Evolutionary conservation across 2,888 invertebrate genomes (phyloP), one percentile per base, ranked within the genome.

Genomic region (Caenorhabditis panamensis): DNA sequence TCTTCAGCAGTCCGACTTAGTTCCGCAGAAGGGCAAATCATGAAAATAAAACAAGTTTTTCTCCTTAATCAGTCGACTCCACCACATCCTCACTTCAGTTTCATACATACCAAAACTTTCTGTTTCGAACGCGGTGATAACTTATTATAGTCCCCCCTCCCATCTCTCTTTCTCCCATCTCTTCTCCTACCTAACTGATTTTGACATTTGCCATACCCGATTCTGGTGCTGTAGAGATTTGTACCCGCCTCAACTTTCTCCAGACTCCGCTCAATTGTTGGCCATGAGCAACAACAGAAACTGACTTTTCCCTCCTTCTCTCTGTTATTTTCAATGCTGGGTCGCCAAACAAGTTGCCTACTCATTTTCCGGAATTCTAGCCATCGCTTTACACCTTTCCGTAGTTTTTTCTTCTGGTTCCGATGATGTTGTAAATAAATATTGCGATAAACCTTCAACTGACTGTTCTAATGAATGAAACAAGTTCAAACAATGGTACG

Each of bases 1-100:
- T 24, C 85, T 88, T 24, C 88, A 88, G 69, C 88, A 88, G 79
- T 84, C 85, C 9, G 88, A 88, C 81, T 81, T 88, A 24, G 85
- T 88, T 62, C 81, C 82, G 1, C 72, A 61, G 22, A 76, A 77
- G 26, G 69, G n/a, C 61, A 69, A 66, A 56, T 63, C 66, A 53
- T 66, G 20, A 72, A 53, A 2, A 13, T 37, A 51, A 13, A 51
- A 26, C 22, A 31, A 8, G 20, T 47, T 47, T 20, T 24, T 24
- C n/a, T n/a, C n/a, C 61, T 37, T 5, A 18, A 16, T 24, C 20
- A 41, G 13, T 41, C 13, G 13, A 11, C 13, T 41, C 41, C 41
- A 41, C 13, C 11, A 44, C 41, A 26, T 24, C 49, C 54, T 68
- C 26, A 41, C 51, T 77, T 72, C 78, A 78, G 78, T 78, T 71